Evolutionary conservation across 2,113 vertebrate species (phyloP).

Genomic region (Condylura cristata): DNA sequence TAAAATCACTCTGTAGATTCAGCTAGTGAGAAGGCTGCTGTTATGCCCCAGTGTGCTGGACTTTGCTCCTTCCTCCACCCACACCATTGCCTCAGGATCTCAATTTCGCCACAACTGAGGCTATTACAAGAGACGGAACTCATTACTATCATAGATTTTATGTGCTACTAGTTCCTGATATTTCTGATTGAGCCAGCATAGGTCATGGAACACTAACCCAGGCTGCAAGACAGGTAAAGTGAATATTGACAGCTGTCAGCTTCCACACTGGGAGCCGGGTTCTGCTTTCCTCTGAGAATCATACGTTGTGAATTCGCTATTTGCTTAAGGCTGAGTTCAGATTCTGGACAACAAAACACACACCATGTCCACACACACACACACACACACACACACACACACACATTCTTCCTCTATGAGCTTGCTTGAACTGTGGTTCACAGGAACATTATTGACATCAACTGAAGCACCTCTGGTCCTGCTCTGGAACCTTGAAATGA

Average conservation of each 20-base stretch:
- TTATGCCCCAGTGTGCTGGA: not conserved
- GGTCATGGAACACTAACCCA: not conserved
- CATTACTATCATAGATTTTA: not conserved
- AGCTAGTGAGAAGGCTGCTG: not conserved
- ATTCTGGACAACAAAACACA: not conserved
- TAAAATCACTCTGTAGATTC: not conserved
- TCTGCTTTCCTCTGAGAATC: not conserved
- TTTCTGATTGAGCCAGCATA: not conserved
- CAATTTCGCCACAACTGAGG: not conserved
- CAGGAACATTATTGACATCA: not conserved
- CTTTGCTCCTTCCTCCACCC: not conserved
- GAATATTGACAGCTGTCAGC: not conserved
- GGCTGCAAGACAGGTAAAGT: not conserved
- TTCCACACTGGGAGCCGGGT: not conserved
- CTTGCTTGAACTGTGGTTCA: not conserved
- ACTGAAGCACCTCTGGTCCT: not conserved
- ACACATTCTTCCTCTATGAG: not conserved
- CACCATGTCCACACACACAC: not conserved
- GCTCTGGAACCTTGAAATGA: not conserved
- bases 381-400: not conserved
- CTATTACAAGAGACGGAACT: slow-evolving; percentile 10
- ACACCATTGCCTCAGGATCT: not conserved
- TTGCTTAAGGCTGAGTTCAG: not conserved
- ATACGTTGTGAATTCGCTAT: not conserved
- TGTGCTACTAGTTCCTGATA: not conserved